Conservation (phyloP, 2,113 vertebrate species). For the Mus spicilegus region DNA sequence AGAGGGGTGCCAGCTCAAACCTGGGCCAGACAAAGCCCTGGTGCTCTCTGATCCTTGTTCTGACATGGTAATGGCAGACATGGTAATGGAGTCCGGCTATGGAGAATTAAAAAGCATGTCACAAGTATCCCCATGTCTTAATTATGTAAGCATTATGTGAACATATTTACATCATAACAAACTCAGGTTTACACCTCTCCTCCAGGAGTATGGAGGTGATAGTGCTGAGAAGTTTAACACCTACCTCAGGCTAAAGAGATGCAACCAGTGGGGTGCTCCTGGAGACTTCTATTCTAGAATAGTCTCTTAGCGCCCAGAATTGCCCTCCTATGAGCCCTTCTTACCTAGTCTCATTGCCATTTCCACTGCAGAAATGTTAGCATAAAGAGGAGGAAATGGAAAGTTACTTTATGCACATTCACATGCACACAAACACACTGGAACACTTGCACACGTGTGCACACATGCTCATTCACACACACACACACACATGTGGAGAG, state of each 20-base stretch:
- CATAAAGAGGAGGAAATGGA: too few species aligned
- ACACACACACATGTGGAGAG: neutral
- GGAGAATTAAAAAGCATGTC: neutral
- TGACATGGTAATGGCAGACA: neutral
- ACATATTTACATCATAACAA: neutral
- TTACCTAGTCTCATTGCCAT: too few species aligned
- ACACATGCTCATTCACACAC: neutral
- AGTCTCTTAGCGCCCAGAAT: neutral
- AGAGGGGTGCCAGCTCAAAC: neutral
- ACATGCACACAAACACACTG: neutral
- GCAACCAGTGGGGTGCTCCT: neutral
- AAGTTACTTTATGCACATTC: neutral
- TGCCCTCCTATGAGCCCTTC: neutral
- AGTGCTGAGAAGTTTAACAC: neutral
- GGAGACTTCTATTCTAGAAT: neutral
- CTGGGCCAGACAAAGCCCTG: neutral
- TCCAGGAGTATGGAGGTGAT: neutral
- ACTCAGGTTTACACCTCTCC: neutral
- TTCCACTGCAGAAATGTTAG: neutral
- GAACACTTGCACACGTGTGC: neutral
- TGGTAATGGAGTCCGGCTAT: neutral
- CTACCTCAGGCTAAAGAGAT: neutral
- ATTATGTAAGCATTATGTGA: neutral
- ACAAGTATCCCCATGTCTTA: neutral
- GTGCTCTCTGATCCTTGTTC: neutral